Conservation (phyloP, 1,140 invertebrate genomes). For the Popillia japonica region DNA sequence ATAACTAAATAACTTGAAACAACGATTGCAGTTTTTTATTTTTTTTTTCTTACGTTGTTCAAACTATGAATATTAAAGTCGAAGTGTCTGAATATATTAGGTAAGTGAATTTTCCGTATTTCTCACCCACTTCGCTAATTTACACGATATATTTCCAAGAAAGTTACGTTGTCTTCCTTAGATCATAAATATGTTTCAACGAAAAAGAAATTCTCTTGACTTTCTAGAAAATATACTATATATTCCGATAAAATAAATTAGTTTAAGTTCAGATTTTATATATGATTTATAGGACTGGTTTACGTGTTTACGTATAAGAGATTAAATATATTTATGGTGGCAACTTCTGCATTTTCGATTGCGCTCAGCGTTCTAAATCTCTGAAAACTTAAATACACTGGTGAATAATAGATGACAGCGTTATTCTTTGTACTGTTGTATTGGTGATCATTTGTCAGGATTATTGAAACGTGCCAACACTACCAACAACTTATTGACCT, state of each 20-base stretch:
- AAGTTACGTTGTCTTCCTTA: too few species aligned
- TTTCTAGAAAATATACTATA: not conserved
- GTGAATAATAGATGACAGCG: not conserved
- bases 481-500: not conserved
- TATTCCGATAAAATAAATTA: conserved; percentile 8
- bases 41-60: too few species aligned
- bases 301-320: not conserved
- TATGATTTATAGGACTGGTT: not conserved
- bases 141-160: too few species aligned
- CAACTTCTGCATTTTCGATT: not conserved
- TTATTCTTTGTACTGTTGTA: not conserved
- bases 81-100: too few species aligned
- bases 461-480: not conserved
- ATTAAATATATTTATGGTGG: not conserved
- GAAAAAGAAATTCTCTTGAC: not conserved
- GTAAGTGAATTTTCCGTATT: too few species aligned
- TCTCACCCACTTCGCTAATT: too few species aligned
- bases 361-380: not conserved
- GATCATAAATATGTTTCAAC: not conserved
- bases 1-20: too few species aligned
- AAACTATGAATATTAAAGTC: too few species aligned
- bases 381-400: not conserved
- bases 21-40: too few species aligned
- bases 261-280: not conserved
- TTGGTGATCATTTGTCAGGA: not conserved